Evolutionary conservation across 2,113 vertebrate species (phyloP), one percentile per base, ranked within the genome.

Genomic region (Acanthochromis polyacanthus): DNA sequence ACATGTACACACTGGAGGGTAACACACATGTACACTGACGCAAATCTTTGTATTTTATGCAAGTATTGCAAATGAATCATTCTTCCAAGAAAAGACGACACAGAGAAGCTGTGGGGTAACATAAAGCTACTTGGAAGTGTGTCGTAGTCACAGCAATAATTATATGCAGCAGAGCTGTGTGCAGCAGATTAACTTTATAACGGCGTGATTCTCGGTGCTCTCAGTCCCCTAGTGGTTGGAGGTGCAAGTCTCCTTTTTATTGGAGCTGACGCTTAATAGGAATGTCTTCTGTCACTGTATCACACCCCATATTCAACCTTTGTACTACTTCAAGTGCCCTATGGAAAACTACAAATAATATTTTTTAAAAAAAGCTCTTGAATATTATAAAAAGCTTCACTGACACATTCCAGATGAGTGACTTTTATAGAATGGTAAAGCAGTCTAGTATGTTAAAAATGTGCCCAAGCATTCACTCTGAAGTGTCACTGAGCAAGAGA

Each of bases 161-260:
- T 20, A 16, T 65, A 32, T 52, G 51, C 65, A 48, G 36, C 56
- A 30, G 51, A 66, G 62, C 32, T 57, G 10, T 66, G n/a, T 75
- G 55, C 48, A 66, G 63, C 46, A 20, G 20, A 62, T 66, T 14
- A 60, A 48, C 28, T 43, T 60, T 36, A 3, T 28, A 56, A 67
- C 53, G 55, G 43, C 57, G 62, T 48, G 60, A 91, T 89, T 92
- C 52, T 89, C 80, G 36, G 83, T 83, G 83, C 90, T 92, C 81
- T 88, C 86, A 82, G 91, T 86, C 91, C 93, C 73, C 93, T 93
- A 84, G 91, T 93, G 93, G 91, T 77, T 63, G 69, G 74, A 77
- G 30, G 17, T 12, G 45, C 9, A 20, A 20, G n/a, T 80, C 1
- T 59, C 15, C 3, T 52, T 77, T 67, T 48, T 28, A 71, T 46